A percentile compares a stretch with the other conserved stretches of the same genome.
Conservation (phyloP, 2,113 vertebrate species). For the Alethe castanea region DNA sequence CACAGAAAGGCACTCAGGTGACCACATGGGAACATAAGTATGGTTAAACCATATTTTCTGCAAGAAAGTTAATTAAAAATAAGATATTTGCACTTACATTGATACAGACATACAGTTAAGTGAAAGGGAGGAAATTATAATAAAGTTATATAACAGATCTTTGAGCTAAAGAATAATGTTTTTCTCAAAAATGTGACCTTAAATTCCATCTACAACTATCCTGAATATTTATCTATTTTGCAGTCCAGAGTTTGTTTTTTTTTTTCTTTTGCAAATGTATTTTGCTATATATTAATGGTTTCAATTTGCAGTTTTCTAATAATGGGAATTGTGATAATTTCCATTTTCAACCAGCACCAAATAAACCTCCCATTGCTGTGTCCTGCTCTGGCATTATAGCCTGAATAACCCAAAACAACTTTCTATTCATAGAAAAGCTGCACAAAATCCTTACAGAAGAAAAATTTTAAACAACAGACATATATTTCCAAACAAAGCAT, state of each 20-base stretch:
- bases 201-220: background rate
- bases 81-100: background rate
- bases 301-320: background rate
- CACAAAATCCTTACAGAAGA: background rate
- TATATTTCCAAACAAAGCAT: background rate
- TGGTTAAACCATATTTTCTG: background rate
- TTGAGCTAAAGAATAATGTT: background rate
- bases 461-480: background rate
- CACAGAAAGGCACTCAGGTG: background rate
- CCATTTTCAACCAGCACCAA: background rate
- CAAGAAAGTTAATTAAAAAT: background rate
- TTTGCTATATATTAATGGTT: constrained; percentile 27
- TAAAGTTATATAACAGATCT: background rate
- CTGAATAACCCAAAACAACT: background rate
- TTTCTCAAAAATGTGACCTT: background rate
- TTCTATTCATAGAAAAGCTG: background rate
- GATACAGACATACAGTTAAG: background rate
- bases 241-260: background rate
- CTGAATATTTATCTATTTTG: constrained; percentile 32
- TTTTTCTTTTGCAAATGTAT: constrained; percentile 16
- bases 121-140: background rate
- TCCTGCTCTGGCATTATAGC: background rate
- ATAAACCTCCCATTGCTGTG: background rate
- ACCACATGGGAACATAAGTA: background rate
- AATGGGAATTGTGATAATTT: constrained; percentile 1